Evolutionary conservation across 2,888 invertebrate genomes (phyloP), one percentile per base, ranked within the genome.

Genomic region (Calameuta idolon): DNA sequence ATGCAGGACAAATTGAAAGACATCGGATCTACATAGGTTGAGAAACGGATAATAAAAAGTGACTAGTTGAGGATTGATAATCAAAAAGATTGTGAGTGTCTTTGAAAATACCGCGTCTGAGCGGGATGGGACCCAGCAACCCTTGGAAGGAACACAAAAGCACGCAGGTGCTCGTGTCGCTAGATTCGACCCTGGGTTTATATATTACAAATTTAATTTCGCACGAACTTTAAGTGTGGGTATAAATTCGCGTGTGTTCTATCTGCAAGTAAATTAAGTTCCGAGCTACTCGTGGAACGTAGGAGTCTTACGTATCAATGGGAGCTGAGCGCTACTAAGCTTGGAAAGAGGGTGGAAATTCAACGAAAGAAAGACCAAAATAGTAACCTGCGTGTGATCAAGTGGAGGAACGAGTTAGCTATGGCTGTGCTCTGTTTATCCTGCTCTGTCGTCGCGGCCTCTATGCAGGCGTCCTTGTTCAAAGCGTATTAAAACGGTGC

Each of bases 401-500:
- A 80, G 79, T 80, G 76, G 77, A 77, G 55, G 55, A 55, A 55
- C 55, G 55, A 55, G 55, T 55, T 55, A 55, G 55, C 55, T 55
- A 71, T 71, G 33, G 34, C 31, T 34, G 71, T 34, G 71, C 71
- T 71, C 71, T 34, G 71, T 71, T 31, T 34, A 34, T 71, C 71
- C 71, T 34, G 71, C 71, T 71, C 71, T 71, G 33, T 15, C 71
- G 71, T 11, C 71, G 76, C 73, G 75, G 35, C 76, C 23, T 55
- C 55, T 55, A 35, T 76, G 34, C n/a, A n/a, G n/a, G 68, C 73
- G 77, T 34, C 69, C 34, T 71, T 34, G 55, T 74, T 31, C 34
- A 37, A 23, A 33, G 83, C 84, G 85, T 83, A 84, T 84, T 86
- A 83, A 84, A 85, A 85, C 85, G 81, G 82, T 84, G 85, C 83